Evolutionary conservation across 2,888 invertebrate species (phyloP).

Genomic region (Eupithecia centaureata): DNA sequence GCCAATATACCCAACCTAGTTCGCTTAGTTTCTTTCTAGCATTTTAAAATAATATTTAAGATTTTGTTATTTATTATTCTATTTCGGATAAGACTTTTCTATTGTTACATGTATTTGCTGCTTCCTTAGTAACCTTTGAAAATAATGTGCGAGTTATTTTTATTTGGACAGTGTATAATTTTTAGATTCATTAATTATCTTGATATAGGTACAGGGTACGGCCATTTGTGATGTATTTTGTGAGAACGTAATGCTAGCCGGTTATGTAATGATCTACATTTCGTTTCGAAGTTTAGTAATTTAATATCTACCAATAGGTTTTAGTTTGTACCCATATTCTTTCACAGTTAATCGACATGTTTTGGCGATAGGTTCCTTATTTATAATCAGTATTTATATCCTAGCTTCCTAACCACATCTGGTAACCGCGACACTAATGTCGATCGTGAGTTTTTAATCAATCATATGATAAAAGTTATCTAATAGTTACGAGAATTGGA

Average conservation of each 20-base stretch:
- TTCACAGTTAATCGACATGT: conserved; percentile 10
- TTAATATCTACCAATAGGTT: conserved; percentile 34
- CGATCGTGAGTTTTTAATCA: background rate
- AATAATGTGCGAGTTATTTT: background rate
- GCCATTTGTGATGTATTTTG: conserved; percentile 64
- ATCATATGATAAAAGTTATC: background rate
- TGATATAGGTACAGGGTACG: conserved; percentile 10
- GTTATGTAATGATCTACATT: too few species aligned
- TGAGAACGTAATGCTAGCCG: conserved; percentile 56
- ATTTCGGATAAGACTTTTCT: conserved; percentile 74
- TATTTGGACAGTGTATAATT: background rate
- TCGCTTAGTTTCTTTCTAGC: conserved; percentile 77
- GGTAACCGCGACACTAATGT: background rate
- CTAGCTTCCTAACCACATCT: background rate
- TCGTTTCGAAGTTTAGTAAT: conserved; percentile 40
- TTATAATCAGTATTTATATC: background rate
- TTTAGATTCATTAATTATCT: conserved; percentile 2
- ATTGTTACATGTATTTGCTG: conserved; percentile 60
- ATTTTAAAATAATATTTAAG: conserved; percentile 67
- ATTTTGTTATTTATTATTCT: conserved; percentile 82
- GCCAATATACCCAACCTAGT: conserved; percentile 67
- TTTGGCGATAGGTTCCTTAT: background rate
- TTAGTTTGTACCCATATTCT: conserved; percentile 32
- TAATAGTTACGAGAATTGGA: background rate
- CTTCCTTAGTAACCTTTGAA: background rate